A percentile compares a stretch with the other conserved stretches of the same genome.
phyloP scores from a whole-genome alignment of 2,888 invertebrate genomes.

The Orthosia gothica region DNA sequence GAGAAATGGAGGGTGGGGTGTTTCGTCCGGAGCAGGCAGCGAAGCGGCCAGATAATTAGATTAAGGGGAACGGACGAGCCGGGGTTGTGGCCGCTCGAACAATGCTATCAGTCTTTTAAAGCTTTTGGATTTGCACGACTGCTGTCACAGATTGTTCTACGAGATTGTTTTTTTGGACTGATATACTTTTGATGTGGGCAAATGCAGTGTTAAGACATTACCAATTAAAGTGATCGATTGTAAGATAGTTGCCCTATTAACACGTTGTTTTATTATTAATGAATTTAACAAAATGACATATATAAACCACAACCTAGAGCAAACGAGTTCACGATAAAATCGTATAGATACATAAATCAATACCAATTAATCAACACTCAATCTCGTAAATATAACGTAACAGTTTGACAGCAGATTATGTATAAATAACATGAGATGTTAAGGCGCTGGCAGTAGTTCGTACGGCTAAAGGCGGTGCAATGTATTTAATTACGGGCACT shows the following conservation, averaged over 20 bases:
- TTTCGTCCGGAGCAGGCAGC: slow-evolving; percentile 82
- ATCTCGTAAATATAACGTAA: background rate
- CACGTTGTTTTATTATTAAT: slow-evolving; percentile 9
- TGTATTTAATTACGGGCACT: slow-evolving; percentile 89
- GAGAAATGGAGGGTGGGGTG: slow-evolving; percentile 79
- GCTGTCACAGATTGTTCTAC: slow-evolving; percentile 75
- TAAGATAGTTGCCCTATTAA: background rate
- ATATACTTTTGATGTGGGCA: slow-evolving; percentile 7
- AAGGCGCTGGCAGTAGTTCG: slow-evolving; percentile 45
- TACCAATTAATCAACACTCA: background rate
- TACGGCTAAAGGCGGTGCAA: slow-evolving; percentile 81
- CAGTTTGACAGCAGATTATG: slow-evolving; percentile 16
- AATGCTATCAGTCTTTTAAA: slow-evolving; percentile 84
- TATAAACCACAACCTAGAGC: background rate
- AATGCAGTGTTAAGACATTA: slow-evolving; percentile 18
- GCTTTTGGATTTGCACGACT: slow-evolving; percentile 82
- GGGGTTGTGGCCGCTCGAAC: slow-evolving; percentile 82
- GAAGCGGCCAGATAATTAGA: slow-evolving; percentile 89
- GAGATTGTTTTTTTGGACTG: slow-evolving; percentile 65
- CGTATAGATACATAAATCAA: slow-evolving; percentile 24
- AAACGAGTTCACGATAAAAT: background rate
- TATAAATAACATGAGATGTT: slow-evolving; percentile 43
- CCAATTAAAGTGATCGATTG: background rate
- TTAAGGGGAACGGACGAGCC: slow-evolving; percentile 85
- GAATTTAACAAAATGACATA: background rate